Base-by-base conservation (phyloP, 2,888 invertebrate species). In the Eubasilissa splendida region DNA sequence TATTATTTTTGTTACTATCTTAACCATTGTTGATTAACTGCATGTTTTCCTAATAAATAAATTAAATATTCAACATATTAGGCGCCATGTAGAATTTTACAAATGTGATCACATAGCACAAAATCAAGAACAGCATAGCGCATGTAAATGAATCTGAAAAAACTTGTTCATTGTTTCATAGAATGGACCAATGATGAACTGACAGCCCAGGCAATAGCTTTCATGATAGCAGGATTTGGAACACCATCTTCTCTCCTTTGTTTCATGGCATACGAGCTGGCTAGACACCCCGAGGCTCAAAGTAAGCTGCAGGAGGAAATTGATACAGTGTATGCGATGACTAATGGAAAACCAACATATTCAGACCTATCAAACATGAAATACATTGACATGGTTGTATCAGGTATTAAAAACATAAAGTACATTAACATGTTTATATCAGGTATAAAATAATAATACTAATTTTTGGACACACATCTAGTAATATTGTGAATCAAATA, bases 161-260 rank as follows among this genome's bases (percentile, higher is more conserved):
- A 31, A 1, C 7, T 3, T 8, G 59, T 33, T 63, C 12, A 12
- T 53, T n/a, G 4, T n/a, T 76, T 86, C 85, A 3, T 84, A 90
- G 90, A 88, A 85, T 89, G 90, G 89, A 86, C 88, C 1, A 83
- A 86, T 56, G 85, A 86, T 3, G 89, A 90, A 33, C 83, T 91
- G 3, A 87, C 87, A 0, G 86, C 88, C 0, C 91, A 91, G 85
- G 89, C 89, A 0, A 88, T 90, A 73, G 85, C 90, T 14, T 91
- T 91, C 85, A 91, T 91, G 84, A 85, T 86, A 10, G 91, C 89
- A 76, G 91, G 91, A 0, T 91, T 88, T 79, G 91, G 91, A 31
- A 89, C 88, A 7, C 86, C 89, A 0, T 89, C 91, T 0, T 85
- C 88, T 0, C 85, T 87, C 0, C 80, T 91, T 33, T 86, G 86